Base-by-base conservation (phyloP, 1,140 invertebrate species). In the Sogatella furcifera region DNA sequence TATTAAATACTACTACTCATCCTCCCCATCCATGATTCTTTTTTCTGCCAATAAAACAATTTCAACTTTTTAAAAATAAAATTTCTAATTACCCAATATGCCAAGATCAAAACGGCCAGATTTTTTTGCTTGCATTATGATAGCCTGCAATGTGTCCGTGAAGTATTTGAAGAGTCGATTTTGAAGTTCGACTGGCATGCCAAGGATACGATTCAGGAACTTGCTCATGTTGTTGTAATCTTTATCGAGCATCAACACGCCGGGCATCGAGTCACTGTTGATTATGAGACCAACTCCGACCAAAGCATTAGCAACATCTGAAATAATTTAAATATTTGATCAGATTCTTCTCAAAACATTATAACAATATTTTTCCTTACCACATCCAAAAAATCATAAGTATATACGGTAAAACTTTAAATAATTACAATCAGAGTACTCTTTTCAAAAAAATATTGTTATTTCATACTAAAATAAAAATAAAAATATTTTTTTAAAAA, bases 171-270 rank as follows among this genome's bases (percentile, higher is more conserved):
- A 99, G 1, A 99, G 75, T 52, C 90, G 79, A 78, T 99, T 99
- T 75, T 99, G 97, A 57, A 98, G 72, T 28, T 95, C 89, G 1
- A 99, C 96, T 0, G 92, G 91, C 84, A 99, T 93, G 17, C 97
- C 97, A 15, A 99, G 79, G 65, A 99, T 95, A 64, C 97, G 79
- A 72, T 99, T 99, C 14, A 99, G 80, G 77, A 99, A 99, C 77
- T 98, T 98, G 62, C 91, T 93, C 81, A 99, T 98, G 73, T 97
- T 97, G 71, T 92, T 93, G 71, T 95, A 95, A 68, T 98, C 95
- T 77, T 97, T 97, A 68, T 98, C 94, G 0, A 97, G 72, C 21
- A 84, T 84, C 28, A 93, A 79, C 15, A 88, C 78, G 11, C 88
- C 89, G 2, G 86, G 88, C 74, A 81, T 81, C 19, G 78, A 79